Evolutionary conservation across 2,797 vertebrate genomes (phyloP).

Genomic region (Onychomys arenicola): DNA sequence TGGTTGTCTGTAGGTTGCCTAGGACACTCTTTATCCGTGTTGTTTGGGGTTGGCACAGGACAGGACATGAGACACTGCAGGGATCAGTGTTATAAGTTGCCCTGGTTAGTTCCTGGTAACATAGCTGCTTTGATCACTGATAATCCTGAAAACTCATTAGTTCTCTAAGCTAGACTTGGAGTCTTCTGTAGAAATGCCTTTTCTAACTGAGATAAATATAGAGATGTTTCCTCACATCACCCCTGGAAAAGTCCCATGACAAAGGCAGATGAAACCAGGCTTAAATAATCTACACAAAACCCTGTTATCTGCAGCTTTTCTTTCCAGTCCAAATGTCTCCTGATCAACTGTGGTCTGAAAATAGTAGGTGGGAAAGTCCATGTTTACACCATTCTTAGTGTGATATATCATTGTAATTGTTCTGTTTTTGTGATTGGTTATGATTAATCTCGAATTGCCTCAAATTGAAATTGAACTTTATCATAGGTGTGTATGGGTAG

Average conservation of each 20-base stretch:
- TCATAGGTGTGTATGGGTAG: neutral
- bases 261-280: neutral
- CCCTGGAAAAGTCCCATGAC: neutral
- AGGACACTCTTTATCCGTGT: neutral
- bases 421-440: neutral
- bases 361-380: neutral
- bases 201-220: neutral
- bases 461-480: neutral
- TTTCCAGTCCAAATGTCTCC: neutral
- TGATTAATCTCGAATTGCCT: neutral
- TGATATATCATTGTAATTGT: neutral
- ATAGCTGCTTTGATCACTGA: neutral
- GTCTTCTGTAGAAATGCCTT: neutral
- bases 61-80: neutral
- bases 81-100: neutral
- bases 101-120: neutral
- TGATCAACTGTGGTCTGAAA: neutral
- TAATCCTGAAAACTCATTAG: neutral
- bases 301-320: neutral
- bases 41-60: neutral
- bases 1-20: neutral
- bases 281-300: neutral
- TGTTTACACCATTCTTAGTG: neutral
- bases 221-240: neutral
- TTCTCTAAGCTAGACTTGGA: neutral